Evolutionary conservation across 2,888 invertebrate species (phyloP), one percentile per base, ranked within the genome.

Genomic region (Polydrusus cervinus): DNA sequence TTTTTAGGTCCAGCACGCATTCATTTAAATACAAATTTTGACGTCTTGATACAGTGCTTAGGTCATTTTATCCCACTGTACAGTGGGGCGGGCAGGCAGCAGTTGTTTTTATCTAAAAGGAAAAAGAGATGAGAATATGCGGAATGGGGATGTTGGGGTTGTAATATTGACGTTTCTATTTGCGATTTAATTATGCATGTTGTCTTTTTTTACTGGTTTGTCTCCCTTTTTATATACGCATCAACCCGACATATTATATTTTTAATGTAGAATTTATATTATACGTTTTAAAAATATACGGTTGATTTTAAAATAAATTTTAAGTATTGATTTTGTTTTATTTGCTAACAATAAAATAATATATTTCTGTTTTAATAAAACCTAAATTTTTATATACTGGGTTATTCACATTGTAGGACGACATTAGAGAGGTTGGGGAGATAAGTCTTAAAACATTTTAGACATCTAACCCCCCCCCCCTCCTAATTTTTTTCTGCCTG

Each of bases 111-210:
- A 78, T 66, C 69, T 67, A 75, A 70, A 75, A 75, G 72, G 74
- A 77, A 77, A 76, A 79, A 78, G 77, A 78, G 79, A 74, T 65
- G 85, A 85, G 82, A 81, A 83, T 82, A 84, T 84, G 83, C 84
- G 83, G 82, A 83, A 83, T 80, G 78, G 80, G 78, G 79, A 79
- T 81, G 84, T 72, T 55, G 71, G 75, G 68, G 71, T 75, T 75
- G 71, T 83, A 84, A 85, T 87, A 87, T 87, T 86, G 87, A 87
- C 87, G 87, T 87, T 87, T 86, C 86, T 87, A 87, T 86, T 87
- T 84, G 84, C 84, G 85, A 86, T 87, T 87, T 87, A 87, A 87
- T 87, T 87, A 86, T 86, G 84, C 85, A 85, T 85, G 84, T 83
- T 81, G 82, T 82, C 83, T 84, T 84, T 84, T 85, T 86, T 85